phyloP scores from a whole-genome alignment of 2,113 vertebrate genomes.

The Microcebus griseorufus region DNA sequence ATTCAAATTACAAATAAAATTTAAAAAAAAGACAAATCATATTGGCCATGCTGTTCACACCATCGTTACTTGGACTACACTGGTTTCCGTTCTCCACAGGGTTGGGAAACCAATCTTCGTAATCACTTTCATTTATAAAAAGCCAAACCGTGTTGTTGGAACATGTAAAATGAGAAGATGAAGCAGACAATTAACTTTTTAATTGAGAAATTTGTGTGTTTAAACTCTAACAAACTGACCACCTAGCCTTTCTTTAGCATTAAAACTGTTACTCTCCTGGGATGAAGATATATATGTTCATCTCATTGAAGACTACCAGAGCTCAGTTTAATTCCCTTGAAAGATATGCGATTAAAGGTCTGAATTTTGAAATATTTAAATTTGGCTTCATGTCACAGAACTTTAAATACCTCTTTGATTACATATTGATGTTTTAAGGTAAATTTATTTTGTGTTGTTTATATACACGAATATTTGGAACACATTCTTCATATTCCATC shows the following conservation, averaged over 20 bases:
- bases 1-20: neutral
- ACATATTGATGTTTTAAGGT: constrained; percentile 65
- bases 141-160: neutral
- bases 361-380: constrained; percentile 75
- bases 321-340: constrained; percentile 54
- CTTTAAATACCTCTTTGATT: constrained; percentile 74
- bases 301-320: constrained; percentile 51
- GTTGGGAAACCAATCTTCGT: neutral
- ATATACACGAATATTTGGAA: constrained; percentile 80
- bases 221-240: constrained; percentile 41
- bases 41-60: neutral
- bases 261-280: constrained; percentile 52
- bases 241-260: constrained; percentile 54
- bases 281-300: constrained; percentile 68
- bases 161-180: neutral
- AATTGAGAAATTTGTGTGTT: constrained; percentile 58
- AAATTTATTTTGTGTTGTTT: constrained; percentile 76
- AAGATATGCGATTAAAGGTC: neutral
- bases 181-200: constrained; percentile 48
- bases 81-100: neutral
- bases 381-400: constrained; percentile 69
- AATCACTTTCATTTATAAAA: neutral
- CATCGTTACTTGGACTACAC: neutral
- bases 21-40: neutral
- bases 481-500: constrained; percentile 70